Conservation (phyloP, 2,113 vertebrate species). For the Ornithorhynchus anatinus region DNA sequence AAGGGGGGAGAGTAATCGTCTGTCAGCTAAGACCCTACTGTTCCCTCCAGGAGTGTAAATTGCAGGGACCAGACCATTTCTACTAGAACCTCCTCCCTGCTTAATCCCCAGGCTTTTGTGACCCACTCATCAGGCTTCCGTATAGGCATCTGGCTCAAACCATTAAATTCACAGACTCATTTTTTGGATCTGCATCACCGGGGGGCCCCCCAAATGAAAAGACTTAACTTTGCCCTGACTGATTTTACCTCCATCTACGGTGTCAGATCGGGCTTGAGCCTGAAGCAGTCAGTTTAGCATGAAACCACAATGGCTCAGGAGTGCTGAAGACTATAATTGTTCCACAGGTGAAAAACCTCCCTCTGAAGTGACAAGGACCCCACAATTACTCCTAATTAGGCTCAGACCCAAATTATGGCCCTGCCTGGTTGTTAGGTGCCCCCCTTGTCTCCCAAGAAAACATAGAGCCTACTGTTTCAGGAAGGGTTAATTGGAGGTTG, state of each 20-base stretch:
- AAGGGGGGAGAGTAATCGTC: no score
- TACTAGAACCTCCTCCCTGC: no score
- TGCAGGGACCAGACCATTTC: no score
- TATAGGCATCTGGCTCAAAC: no score
- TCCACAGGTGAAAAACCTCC: background rate
- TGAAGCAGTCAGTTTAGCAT: background rate
- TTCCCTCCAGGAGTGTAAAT: no score
- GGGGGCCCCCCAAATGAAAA: slow-evolving; percentile 10
- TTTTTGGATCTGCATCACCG: no score
- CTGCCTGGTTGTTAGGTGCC: background rate
- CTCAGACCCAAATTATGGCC: background rate
- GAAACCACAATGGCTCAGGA: slow-evolving; percentile 20
- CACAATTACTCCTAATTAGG: slow-evolving; percentile 26
- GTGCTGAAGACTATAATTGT: slow-evolving; percentile 19
- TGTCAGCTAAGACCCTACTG: no score
- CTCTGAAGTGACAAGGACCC: slow-evolving; percentile 41
- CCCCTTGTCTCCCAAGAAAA: slow-evolving; percentile 51
- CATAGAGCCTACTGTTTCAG: slow-evolving; percentile 47
- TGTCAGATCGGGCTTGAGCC: slow-evolving; percentile 11
- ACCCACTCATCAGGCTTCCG: no score
- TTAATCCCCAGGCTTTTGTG: no score
- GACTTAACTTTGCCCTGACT: background rate
- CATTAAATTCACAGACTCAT: no score
- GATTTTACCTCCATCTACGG: background rate
- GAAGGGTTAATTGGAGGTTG: slow-evolving; percentile 32